phyloP scores from a whole-genome alignment of 2,888 invertebrate species.

The Euspilapteryx auroguttella region DNA sequence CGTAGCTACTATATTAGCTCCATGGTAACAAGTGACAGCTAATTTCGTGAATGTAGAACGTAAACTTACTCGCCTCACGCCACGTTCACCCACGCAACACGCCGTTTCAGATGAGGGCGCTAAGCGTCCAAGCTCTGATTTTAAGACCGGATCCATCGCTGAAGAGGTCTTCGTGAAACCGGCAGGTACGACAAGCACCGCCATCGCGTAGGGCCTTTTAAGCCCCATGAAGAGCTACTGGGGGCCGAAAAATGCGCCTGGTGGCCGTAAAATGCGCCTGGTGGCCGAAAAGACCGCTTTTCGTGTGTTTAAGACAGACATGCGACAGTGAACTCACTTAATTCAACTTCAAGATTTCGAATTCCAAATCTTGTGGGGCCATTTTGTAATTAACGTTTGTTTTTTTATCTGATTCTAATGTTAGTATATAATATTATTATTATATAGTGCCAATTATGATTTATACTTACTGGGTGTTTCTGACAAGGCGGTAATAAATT shows the following conservation, averaged over 20 bases:
- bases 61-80: constrained; percentile 29
- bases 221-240: background rate
- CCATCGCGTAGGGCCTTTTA: constrained; percentile 47
- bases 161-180: constrained; percentile 46
- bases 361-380: no score
- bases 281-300: background rate
- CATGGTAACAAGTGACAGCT: no score
- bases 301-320: constrained; percentile 35
- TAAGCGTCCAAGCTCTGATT: constrained; percentile 87
- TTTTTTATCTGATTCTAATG: no score
- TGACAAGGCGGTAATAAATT: no score
- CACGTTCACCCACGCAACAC: constrained; percentile 41
- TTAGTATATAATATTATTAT: no score
- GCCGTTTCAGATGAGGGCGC: constrained; percentile 71
- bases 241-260: background rate
- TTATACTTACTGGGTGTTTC: no score
- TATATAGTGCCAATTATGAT: no score
- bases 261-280: background rate
- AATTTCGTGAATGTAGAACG: constrained; percentile 20
- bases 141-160: constrained; percentile 66
- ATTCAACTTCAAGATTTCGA: no score
- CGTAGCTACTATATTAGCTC: no score
- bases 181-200: constrained; percentile 48
- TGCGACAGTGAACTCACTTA: constrained; percentile 49
- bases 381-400: no score